Evolutionary conservation across 2,113 vertebrate genomes (phyloP).

Genomic region (Notarius lentiginosus): DNA sequence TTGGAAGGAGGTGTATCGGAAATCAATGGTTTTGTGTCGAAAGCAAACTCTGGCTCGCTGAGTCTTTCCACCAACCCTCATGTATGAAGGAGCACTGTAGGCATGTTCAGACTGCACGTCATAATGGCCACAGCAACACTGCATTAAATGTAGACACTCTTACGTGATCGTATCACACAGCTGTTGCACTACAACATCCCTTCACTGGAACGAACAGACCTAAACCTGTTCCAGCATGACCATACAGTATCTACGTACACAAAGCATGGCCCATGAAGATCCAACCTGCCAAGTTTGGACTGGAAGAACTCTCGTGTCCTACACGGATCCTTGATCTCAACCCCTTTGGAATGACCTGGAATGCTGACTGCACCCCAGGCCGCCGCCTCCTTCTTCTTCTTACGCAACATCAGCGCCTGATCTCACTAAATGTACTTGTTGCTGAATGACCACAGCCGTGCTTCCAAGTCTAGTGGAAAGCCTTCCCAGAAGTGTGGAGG

Average conservation of each 20-base stretch:
- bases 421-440: neutral
- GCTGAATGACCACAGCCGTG: neutral
- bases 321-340: neutral
- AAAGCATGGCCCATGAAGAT: neutral
- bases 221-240: neutral
- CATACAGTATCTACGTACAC: neutral
- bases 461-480: neutral
- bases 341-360: neutral
- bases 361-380: neutral
- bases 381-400: too few species aligned
- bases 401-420: neutral
- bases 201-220: neutral
- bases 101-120: neutral
- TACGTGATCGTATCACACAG: neutral
- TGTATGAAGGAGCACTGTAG: neutral
- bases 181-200: neutral
- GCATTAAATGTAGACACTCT: neutral
- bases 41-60: neutral
- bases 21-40: neutral
- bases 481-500: neutral
- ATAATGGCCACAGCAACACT: neutral
- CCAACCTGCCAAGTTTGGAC: too few species aligned
- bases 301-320: neutral
- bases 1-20: neutral
- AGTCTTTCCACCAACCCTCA: neutral